Evolutionary conservation across 2,113 vertebrate genomes (phyloP), one percentile per base, ranked within the genome.

Genomic region (Neolamprologus devosi): DNA sequence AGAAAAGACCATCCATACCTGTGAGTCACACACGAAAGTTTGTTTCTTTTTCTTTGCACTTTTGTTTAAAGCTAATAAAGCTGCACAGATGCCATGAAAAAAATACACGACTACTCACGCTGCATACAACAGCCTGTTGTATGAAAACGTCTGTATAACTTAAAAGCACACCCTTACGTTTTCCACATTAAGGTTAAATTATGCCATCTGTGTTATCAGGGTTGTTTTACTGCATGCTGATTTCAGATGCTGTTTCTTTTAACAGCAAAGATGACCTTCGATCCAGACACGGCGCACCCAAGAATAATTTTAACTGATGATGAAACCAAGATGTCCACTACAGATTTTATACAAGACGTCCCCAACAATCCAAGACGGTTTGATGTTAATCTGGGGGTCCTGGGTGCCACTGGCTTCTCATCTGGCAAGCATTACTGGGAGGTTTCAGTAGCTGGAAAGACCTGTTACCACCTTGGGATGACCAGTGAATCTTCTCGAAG

Each of bases 401-500:
- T 95, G 16, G 94, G 91, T 17, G 12, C 13, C 1, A 79, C 45
- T 2, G 94, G 92, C 3, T 96, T 49, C 86, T 82, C 89, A 26
- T 12, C 16, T 5, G 93, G 94, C 40, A 91, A 83, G 37, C 80
- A 82, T n/a, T 95, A 94, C 90, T 96, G 95, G 95, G 95, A 96
- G 86, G 84, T 96, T 26, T 88, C 83, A 40, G 89, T 95, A 14
- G 60, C 12, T 47, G 88, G 55, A 16, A 89, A 83, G 21, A 9
- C 1, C 6, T 95, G 95, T 80, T 96, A 57, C 78, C 88, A 92
- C 21, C 5, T 95, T 4, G 95, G 95, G 5, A 91, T 94, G 86
- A 87, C 89, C 85, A 93, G 81, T 10, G 88, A 86, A 49, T 93
- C 94, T 6, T 63, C 89, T 73, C 55, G 3, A 28, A 94, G 94